These are phyloP conservation scores for Meteorus colon DNA, from an alignment of 2,888 invertebrate species.

Conservation along the genomic window DNA sequence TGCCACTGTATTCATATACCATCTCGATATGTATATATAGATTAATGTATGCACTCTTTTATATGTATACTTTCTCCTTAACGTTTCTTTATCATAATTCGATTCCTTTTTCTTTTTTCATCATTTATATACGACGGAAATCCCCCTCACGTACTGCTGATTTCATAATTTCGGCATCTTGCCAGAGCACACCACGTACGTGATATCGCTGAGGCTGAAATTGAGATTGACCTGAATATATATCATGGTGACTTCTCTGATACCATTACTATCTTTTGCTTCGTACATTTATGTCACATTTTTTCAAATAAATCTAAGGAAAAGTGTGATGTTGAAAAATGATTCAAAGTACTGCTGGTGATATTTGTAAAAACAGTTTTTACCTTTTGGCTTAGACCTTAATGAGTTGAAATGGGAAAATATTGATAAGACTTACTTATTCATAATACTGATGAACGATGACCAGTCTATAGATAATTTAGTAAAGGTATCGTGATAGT, in stretches of 20 bases:
- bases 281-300: background rate
- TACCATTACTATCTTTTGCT: slow-evolving; percentile 32
- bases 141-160: slow-evolving; percentile 67
- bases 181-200: slow-evolving; percentile 60
- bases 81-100: slow-evolving; percentile 17
- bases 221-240: slow-evolving; percentile 64
- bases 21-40: background rate
- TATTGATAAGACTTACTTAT: no score
- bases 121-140: slow-evolving; percentile 45
- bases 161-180: slow-evolving; percentile 70
- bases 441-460: no score
- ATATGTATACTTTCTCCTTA: slow-evolving; percentile 23
- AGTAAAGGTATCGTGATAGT: no score
- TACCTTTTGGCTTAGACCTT: no score
- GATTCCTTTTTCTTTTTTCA: slow-evolving; percentile 34
- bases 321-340: no score
- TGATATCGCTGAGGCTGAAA: slow-evolving; percentile 62
- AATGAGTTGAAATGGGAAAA: no score
- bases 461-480: no score
- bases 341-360: no score
- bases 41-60: background rate
- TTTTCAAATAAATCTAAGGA: no score
- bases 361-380: no score
- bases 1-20: background rate
- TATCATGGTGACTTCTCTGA: slow-evolving; percentile 41